A percentile compares a stretch with the other conserved stretches of the same genome.
Evolutionary conservation across 1,140 invertebrate genomes (phyloP).

Genomic region (Aphaenogaster ashmeadi): DNA sequence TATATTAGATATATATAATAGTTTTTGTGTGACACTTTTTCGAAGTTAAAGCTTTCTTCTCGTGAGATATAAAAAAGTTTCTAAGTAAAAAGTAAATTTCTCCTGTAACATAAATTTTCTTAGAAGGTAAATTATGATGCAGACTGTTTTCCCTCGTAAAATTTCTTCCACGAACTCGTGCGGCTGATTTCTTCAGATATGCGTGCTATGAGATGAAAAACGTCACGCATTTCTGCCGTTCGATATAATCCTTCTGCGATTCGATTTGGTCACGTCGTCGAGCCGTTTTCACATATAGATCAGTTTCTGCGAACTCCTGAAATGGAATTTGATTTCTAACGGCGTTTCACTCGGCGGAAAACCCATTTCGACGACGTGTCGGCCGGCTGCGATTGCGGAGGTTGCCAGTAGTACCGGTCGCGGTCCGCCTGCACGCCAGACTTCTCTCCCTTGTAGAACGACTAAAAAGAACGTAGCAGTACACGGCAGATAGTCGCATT

Average conservation of each 20-base stretch:
- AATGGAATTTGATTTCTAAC: constrained; percentile 83
- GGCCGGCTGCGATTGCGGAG: constrained; percentile 55
- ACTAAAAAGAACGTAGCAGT: constrained; percentile 47
- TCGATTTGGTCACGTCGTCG: constrained; percentile 56
- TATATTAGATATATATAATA: background rate
- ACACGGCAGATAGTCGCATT: constrained; percentile 25
- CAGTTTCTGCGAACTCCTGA: constrained; percentile 66
- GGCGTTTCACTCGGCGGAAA: constrained; percentile 75
- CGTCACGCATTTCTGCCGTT: background rate
- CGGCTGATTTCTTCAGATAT: background rate
- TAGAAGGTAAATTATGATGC: background rate
- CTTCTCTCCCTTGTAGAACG: constrained; percentile 53
- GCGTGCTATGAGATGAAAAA: background rate
- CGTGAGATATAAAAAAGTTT: background rate
- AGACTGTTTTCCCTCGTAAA: background rate
- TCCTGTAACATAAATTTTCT: constrained; percentile 7
- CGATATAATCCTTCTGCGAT: constrained; percentile 32
- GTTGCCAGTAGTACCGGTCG: constrained; percentile 50
- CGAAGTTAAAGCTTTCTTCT: background rate
- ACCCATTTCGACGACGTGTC: constrained; percentile 40
- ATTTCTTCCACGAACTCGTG: background rate
- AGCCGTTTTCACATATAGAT: constrained; percentile 23
- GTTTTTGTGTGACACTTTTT: background rate
- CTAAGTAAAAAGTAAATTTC: background rate
- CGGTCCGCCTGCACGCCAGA: constrained; percentile 39